A percentile compares a stretch with the other conserved stretches of the same genome.
These are phyloP conservation scores for Tachina grossa DNA, from an alignment of 2,888 invertebrate genomes.

Conservation along the genomic window DNA sequence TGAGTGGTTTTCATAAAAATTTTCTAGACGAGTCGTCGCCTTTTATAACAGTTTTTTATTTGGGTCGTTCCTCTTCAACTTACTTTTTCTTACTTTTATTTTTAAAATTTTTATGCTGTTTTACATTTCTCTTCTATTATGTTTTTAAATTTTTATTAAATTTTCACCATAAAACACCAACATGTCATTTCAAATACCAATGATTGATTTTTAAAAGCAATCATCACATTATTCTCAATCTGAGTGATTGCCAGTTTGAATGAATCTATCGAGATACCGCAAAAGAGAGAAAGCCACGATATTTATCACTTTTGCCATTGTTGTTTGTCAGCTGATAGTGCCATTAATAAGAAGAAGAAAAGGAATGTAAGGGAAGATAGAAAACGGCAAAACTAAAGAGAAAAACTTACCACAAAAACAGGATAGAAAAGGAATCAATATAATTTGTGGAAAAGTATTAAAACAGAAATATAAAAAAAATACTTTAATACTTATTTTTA, in stretches of 20 bases:
- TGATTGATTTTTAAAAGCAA: constrained; percentile 65
- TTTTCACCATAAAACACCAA: constrained; percentile 43
- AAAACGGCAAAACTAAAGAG: not conserved
- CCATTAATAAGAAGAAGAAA: constrained; percentile 8
- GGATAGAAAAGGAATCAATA: not conserved
- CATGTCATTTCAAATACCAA: constrained; percentile 49
- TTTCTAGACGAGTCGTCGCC: no score
- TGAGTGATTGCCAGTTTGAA: constrained; percentile 47
- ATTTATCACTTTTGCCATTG: constrained; percentile 52
- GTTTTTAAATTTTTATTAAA: not conserved
- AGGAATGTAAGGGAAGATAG: not conserved
- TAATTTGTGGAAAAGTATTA: not conserved
- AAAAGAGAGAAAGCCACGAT: constrained; percentile 25
- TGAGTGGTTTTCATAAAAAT: no score
- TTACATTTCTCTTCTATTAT: not conserved
- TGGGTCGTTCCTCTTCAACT: not conserved
- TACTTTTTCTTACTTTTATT: not conserved
- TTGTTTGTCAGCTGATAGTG: constrained; percentile 43
- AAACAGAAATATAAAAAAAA: not conserved
- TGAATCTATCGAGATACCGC: constrained; percentile 46
- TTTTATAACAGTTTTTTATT: not conserved
- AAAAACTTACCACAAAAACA: constrained; percentile 29
- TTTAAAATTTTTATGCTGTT: no score
- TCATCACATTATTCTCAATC: constrained; percentile 56
- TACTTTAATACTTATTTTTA: no score